Evolutionary conservation across 2,113 vertebrate genomes (phyloP), one percentile per base, ranked within the genome.

Genomic region (Ahaetulla prasina): DNA sequence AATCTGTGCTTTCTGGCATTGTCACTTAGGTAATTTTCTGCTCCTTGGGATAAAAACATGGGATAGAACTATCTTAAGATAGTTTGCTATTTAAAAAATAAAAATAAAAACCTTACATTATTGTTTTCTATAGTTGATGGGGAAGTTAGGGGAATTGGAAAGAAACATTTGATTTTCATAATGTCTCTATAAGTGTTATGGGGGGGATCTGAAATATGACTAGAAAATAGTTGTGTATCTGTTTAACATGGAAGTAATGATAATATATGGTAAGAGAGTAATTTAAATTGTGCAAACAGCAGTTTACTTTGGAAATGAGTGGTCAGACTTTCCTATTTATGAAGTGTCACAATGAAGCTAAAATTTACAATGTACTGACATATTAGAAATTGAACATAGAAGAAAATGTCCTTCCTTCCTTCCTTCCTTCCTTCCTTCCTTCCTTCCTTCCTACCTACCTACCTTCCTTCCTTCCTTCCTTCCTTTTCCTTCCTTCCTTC

Each of bases 1-100:
- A 98, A 98, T 98, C 96, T 97, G 95, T 14, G 95, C 92, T 97
- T 98, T 98, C 97, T 98, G 97, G 97, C 97, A 98, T 96, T 98
- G 97, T 97, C 97, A 95, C 97, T 97, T 96, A 96, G 97, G 96
- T 96, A 96, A 96, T 97, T 98, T 96, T 97, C 96, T 95, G 90
- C 91, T 97, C 95, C 97, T 97, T 96, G 97, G 96, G 97, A 97
- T 96, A 95, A 93, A 93, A 94, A 92, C 53, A 97, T 93, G 95
- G 95, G 95, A 92, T 95, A 96, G 94, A 97, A 95, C 93, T 95
- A 85, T 94, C 95, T 96, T 96, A 97, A 97, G 97, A 96, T 27
- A 90, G 95, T 95, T 89, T 96, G 95, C 96, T 96, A 94, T 94
- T 86, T 16, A 55, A 55, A 87, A 88, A 91, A 92, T 97, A 98